Base-by-base conservation (phyloP, 1,140 invertebrate genomes). In the Halyomorpha halys region DNA sequence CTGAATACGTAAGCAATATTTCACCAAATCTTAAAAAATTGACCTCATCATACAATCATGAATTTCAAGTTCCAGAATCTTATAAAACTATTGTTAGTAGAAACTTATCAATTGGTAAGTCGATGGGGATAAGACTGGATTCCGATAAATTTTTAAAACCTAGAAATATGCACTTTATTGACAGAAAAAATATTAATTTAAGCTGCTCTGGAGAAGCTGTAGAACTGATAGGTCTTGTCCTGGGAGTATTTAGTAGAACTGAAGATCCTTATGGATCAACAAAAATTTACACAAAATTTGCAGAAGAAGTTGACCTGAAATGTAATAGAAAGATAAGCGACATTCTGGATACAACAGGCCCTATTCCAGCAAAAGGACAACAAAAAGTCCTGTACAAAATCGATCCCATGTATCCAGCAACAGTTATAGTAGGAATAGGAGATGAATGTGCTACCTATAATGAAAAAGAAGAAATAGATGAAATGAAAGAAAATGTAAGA, bases 391-490 rank as follows among this genome's bases (percentile, higher is more conserved):
- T 79, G 62, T 76, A 74, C 69, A 75, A 73, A 59, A 49, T 77
- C 14, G 73, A 76, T 51, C 69, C 68, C 15, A 73, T 72, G 18
- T 80, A 74, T 65, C 70, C 72, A 15, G 67, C 72, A 21, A 73
- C 80, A 0, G 74, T 75, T 49, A 72, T 80, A 16, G 77, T 77
- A 6, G 75, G 77, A 65, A 69, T 82, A 23, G 80, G 80, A 1
- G 72, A 77, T 27, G 69, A 74, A 54, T 73, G 75, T 67, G 70
- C 68, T 13, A 72, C 69, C 1, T 76, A 69, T 62, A 74, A 77
- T 70, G 73, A 76, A 61, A 39, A 68, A 9, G 80, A 82, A 70
- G 73, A 76, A 62, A 59, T 76, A n/a, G 76, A 81, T 49, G 75
- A 78, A 67, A 70, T 74, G 0, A 72, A 72, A 59, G 80, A 81